Conservation (phyloP, 1,140 invertebrate species). For the Plectrocnemia conspersa region DNA sequence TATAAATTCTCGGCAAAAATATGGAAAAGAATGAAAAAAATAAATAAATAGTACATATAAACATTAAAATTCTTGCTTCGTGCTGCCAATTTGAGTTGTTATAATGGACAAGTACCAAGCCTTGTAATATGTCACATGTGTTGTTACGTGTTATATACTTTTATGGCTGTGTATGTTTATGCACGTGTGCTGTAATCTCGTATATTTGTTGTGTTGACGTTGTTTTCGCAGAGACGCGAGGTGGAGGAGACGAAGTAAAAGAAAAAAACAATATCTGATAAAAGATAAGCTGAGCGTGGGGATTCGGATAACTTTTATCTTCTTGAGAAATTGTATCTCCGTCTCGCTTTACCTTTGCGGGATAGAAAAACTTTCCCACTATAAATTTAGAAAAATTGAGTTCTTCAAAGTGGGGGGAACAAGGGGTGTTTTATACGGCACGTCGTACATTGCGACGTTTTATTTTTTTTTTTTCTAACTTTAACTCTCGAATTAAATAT, state of each 20-base stretch:
- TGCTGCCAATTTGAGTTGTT: too few species aligned
- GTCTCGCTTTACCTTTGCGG: neutral
- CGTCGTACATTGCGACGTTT: conserved; percentile 6
- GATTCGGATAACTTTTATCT: conserved; percentile 25
- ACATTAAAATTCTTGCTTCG: too few species aligned
- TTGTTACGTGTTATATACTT: too few species aligned
- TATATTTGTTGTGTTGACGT: too few species aligned
- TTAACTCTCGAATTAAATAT: too few species aligned
- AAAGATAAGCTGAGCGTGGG: conserved; percentile 19
- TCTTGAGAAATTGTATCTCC: conserved; percentile 22
- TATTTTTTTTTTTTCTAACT: neutral
- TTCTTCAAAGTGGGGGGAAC: conserved; percentile 7
- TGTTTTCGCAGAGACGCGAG: neutral
- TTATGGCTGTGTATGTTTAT: too few species aligned
- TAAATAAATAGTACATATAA: too few species aligned
- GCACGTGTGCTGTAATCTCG: too few species aligned
- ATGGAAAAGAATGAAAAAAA: too few species aligned
- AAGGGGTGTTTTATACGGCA: conserved; percentile 5
- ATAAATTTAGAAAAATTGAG: conserved; percentile 22
- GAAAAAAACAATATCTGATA: conserved; percentile 8
- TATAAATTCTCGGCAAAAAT: too few species aligned
- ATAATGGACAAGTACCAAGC: too few species aligned
- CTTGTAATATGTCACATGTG: too few species aligned
- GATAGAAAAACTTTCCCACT: conserved; percentile 14
- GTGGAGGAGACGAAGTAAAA: neutral